Base-by-base conservation (phyloP, 1,140 invertebrate species). In the Megathymus violae region DNA sequence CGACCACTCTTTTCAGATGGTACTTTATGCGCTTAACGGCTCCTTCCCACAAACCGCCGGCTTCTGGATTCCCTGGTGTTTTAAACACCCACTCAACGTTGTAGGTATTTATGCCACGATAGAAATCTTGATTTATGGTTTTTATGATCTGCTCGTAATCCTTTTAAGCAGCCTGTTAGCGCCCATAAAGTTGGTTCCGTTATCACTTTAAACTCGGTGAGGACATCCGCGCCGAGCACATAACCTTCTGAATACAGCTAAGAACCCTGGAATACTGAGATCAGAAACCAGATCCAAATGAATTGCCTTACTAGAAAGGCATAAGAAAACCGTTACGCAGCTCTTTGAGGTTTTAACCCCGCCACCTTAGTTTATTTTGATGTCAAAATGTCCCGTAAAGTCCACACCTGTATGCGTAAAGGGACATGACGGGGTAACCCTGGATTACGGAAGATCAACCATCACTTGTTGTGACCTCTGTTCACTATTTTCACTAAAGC, bases 271-370 rank as follows among this genome's bases (percentile, higher is more conserved):
- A 5, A 80, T 76, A 3, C 74, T 66, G 3, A 85, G 16, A 64
- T 85, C 77, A 3, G 62, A 64, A 0, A 88, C 80, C 1, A 82
- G 11, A 66, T 90, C 84, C 1, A 91, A 17, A 38, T 91, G 89
- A n/a, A n/a, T n/a, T n/a, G 85, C 82, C 41, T 75, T 76, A 1
- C 80, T 80, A 10, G 64, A 47, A 34, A 76, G 52, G 44, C 77
- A 81, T 1, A 85, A 36, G 9, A 71, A 71, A n/a, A 71, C 59
- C 4, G 64, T 54, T n/a, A 71, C 46, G 19, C 67, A 71, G 9
- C 43, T 61, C 7, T 67, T 64, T 13, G 43, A 38, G 0, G 27
- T 44, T 31, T 14, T 25, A 4, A 59, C 27, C 10, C 54, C 54
- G 5, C 54, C 22, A 2, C 54, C 41, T 15, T 59, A 44, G 16